These are phyloP conservation scores for Carcharodon carcharias DNA, from an alignment of 2,797 vertebrate genomes.

Conservation along the genomic window DNA sequence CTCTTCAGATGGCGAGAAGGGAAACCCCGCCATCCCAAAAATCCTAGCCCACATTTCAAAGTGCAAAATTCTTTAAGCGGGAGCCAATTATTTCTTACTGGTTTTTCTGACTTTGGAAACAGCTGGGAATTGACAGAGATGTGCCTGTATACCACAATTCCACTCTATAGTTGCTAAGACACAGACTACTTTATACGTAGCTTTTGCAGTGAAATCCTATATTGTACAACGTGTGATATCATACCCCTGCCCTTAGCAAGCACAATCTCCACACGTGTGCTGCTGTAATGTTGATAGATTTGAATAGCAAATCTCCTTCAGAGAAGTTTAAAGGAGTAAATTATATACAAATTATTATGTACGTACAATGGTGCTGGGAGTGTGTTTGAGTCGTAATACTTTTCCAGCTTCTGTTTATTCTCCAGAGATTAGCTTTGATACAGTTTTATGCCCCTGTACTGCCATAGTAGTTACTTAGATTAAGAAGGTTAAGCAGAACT, in stretches of 20 bases:
- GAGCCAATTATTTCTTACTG: background rate
- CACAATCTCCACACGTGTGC: background rate
- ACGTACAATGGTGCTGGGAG: background rate
- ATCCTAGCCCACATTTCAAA: background rate
- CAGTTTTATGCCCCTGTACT: background rate
- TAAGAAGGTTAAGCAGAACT: background rate
- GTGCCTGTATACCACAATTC: background rate
- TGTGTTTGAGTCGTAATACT: background rate
- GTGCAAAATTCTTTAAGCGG: background rate
- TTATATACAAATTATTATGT: background rate
- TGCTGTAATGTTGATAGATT: background rate
- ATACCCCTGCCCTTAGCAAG: too few relatives aligned
- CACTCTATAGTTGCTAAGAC: background rate
- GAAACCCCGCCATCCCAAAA: too few relatives aligned
- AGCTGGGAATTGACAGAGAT: background rate
- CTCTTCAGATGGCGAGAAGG: too few relatives aligned
- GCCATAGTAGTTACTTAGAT: background rate
- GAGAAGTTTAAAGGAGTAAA: background rate
- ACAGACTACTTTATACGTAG: background rate
- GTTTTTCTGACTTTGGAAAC: background rate
- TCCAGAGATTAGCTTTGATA: background rate
- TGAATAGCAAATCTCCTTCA: background rate
- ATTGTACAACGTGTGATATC: background rate
- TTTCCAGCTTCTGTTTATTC: slow-evolving; percentile 22
- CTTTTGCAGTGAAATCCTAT: background rate